These are phyloP conservation scores for Gymnogyps californianus DNA, from an alignment of 2,113 vertebrate species.

Conservation along the genomic window DNA sequence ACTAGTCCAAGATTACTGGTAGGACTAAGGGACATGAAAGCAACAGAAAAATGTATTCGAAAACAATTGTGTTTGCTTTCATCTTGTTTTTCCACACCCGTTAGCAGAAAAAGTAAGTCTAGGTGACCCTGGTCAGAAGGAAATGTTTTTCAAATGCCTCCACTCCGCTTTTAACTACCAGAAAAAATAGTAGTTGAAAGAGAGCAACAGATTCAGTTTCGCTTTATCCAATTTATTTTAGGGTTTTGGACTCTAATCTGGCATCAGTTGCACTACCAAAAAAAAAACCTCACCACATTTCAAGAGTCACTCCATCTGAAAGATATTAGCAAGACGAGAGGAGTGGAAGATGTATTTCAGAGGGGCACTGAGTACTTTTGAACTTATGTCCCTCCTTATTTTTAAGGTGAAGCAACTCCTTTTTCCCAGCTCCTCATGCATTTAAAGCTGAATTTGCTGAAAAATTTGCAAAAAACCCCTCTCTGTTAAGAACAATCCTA, in stretches of 20 bases:
- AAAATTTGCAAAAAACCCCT: not conserved
- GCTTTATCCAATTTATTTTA: slow-evolving; percentile 15
- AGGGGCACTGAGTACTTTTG: not conserved
- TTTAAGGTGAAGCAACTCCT: not conserved
- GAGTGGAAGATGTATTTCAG: not conserved
- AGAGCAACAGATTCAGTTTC: not conserved
- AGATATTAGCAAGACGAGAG: not conserved
- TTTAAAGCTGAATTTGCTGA: not conserved
- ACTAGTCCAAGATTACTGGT: not conserved
- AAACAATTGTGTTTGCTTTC: not conserved
- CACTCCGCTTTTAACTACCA: slow-evolving; percentile 13
- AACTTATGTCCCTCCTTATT: not conserved
- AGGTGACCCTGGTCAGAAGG: slow-evolving; percentile 3
- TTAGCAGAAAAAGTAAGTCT: not conserved
- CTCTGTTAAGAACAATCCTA: not conserved
- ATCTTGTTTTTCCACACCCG: slow-evolving; percentile 39
- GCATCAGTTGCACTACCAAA: not conserved
- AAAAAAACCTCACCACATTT: not conserved
- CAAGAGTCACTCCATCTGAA: not conserved
- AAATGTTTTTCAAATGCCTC: slow-evolving; percentile 24
- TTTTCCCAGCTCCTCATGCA: not conserved
- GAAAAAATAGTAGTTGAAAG: not conserved
- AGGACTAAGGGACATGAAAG: slow-evolving; percentile 11
- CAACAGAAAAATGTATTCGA: not conserved
- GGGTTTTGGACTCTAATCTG: slow-evolving; percentile 10